Evolutionary conservation across 2,113 vertebrate genomes (phyloP), one percentile per base, ranked within the genome.

Genomic region (Oplegnathus fasciatus): DNA sequence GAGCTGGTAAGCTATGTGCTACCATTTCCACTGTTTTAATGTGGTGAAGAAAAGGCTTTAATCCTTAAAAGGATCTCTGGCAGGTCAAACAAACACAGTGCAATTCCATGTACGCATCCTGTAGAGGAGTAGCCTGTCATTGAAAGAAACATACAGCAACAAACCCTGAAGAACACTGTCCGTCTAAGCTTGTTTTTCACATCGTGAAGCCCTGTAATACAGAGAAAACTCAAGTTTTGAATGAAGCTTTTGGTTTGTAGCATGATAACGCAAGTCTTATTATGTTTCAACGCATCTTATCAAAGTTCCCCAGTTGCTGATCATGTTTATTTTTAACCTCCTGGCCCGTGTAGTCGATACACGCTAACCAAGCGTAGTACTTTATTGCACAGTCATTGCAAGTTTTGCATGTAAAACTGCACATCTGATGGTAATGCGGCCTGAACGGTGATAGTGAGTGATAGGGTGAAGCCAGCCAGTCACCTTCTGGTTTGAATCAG

Each of bases 401-500:
- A 75, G 22, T 50, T 78, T 70, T 77, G 24, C 30, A 73, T 83
- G 81, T 83, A 58, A 82, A 86, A 0, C 34, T 66, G 72, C 74
- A 86, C 69, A 85, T 86, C 9, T 92, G 92, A 91, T 15, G 50
- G 37, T 85, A 86, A 88, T 69, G 52, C 13, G 9, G 65, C 67
- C 85, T 74, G 88, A 90, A 71, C 52, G 34, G 68, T 84, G 86
- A 93, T 89, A 85, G 87, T 93, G 89, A 95, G 91, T 79, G 90
- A 93, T 88, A 80, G 87, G 86, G 79, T 89, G 86, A 93, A 91
- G 86, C 82, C 91, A 86, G 91, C 60, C 91, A 86, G 86, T 89
- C 91, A 88, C 89, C 89, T 94, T 92, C 96, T 96, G 96, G 91
- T 95, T 96, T 90, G 78, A 95, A 96, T 96, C 94, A 95, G 85